These are phyloP conservation scores for Phymastichus coffea DNA, from an alignment of 1,140 invertebrate genomes.

Conservation along the genomic window DNA sequence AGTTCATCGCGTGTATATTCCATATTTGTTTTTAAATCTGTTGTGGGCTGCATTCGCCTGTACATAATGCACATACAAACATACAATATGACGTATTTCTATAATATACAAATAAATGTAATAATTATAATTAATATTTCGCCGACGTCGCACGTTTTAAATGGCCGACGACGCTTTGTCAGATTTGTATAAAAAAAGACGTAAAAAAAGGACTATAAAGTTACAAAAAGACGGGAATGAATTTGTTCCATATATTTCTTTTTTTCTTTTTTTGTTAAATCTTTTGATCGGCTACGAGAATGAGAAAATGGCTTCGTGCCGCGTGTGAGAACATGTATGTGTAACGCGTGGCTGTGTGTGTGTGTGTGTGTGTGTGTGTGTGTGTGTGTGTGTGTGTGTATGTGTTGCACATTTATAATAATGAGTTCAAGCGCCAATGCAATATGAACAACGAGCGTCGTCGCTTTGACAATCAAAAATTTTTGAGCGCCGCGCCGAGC, in stretches of 20 bases:
- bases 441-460: conserved; percentile 26
- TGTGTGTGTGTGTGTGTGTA: not conserved
- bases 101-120: conserved; percentile 34
- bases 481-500: no score
- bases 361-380: not conserved
- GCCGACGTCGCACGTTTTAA: conserved; percentile 14
- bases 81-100: conserved; percentile 27
- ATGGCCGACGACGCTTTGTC: conserved; percentile 20
- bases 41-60: conserved; percentile 35
- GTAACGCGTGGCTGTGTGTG: no score
- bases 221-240: conserved; percentile 25
- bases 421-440: conserved; percentile 26
- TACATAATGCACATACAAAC: conserved; percentile 37
- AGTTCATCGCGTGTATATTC: conserved; percentile 15
- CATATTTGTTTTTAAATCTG: no score
- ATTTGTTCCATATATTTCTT: conserved; percentile 21
- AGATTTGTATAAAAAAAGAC: conserved; percentile 26
- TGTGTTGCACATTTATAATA: conserved; percentile 25
- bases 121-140: conserved; percentile 31
- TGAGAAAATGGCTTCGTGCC: conserved; percentile 18
- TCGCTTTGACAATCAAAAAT: conserved; percentile 25
- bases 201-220: conserved; percentile 24
- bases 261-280: conserved; percentile 2
- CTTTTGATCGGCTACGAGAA: conserved; percentile 19
- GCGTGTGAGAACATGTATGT: no score